Evolutionary conservation across 2,797 vertebrate species (phyloP).

Genomic region (Setipinna tenuifilis): DNA sequence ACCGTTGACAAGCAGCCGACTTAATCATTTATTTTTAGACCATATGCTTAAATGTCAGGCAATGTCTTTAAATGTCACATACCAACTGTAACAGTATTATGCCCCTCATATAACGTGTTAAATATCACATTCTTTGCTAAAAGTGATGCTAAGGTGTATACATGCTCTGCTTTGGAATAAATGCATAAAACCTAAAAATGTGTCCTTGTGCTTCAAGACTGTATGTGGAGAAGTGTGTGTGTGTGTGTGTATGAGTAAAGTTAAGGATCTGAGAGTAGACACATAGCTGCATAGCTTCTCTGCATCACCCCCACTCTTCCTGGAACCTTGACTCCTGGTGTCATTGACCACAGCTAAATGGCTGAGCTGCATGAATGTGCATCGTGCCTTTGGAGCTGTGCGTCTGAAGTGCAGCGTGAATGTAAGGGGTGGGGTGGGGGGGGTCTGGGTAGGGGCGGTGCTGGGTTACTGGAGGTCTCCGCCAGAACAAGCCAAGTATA

Average conservation of each 20-base stretch:
- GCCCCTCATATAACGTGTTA: conserved; percentile 34
- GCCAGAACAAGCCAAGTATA: conserved; percentile 45
- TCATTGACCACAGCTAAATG: neutral
- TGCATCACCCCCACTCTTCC: neutral
- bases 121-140: conserved; percentile 30
- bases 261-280: neutral
- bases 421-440: neutral
- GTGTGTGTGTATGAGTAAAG: neutral
- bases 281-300: conserved; percentile 28
- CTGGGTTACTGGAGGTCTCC: conserved; percentile 46
- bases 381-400: neutral
- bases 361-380: neutral
- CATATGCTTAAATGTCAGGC: conserved; percentile 9
- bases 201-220: neutral
- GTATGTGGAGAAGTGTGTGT: neutral
- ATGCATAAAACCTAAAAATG: conserved; percentile 25
- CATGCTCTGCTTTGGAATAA: conserved; percentile 44
- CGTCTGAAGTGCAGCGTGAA: neutral
- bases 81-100: conserved; percentile 42
- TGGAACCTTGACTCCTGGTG: neutral
- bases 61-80: conserved; percentile 62
- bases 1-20: neutral
- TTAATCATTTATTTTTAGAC: conserved; percentile 4
- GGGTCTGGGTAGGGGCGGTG: conserved; percentile 30
- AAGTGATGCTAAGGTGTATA: conserved; percentile 39